Evolutionary conservation across 2,888 invertebrate genomes (phyloP), one percentile per base, ranked within the genome.

Genomic region (Zeuzera pyrina): DNA sequence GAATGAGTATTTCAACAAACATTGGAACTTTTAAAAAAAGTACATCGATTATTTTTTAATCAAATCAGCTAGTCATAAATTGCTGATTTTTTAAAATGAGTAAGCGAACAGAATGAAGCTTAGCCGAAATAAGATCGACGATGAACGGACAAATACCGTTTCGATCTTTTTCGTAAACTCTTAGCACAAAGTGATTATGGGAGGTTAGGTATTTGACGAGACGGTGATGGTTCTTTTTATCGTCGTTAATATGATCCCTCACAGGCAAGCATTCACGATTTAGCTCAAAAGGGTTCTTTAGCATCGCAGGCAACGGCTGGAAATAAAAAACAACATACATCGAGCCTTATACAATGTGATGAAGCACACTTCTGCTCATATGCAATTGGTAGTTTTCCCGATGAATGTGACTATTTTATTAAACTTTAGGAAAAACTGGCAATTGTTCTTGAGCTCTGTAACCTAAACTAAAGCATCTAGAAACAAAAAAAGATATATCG

Each of bases 281-380:
- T 83, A 83, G 79, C 79, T 81, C 81, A 83, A 81, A 83, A 79
- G 76, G 81, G 74, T 70, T 81, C 71, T 77, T 74, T 81, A 81
- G 81, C 81, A 79, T 81, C 77, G 78, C 83, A 81, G 84, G 81
- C 83, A 79, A 78, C 78, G 71, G 79, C 84, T 84, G 84, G 77
- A 81, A 84, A 83, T 83, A 83, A 84, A 76, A 81, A 83, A 83
- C 79, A 83, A 81, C 79, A 83, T 77, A 83, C 74, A 81, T 78
- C 79, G 81, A 77, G 81, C 79, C 81, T 79, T 78, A 66, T 78
- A 78, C 71, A 73, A 61, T 69, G 61, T 65, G 69, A 50, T 60
- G 56, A 52, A 68, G 76, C 74, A 70, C 63, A 61, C 49, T 51
- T 53, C 47, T 31, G 40, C 49, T 47, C 45, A 40, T 28, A 39